Base-by-base conservation (phyloP, 2,888 invertebrate species). In the Tetranychus truncatus region DNA sequence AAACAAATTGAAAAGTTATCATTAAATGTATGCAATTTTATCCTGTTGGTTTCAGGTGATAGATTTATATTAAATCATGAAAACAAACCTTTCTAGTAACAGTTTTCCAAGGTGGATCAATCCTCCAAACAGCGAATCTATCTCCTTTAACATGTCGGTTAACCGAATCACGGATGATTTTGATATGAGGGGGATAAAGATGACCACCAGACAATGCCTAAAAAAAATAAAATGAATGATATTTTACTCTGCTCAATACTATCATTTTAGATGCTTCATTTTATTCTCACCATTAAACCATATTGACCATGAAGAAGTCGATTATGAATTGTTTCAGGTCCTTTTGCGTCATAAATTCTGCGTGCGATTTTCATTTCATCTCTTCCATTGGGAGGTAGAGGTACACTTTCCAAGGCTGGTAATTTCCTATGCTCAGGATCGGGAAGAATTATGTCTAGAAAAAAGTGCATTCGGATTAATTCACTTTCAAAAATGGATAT, bases 101-200 rank as follows among this genome's bases (percentile, higher is more conserved):
- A 0, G 97, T 91, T 81, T 96, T 94, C 97, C 97, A 99, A 0
- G 96, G 95, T 0, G 92, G 85, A 80, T 94, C 93, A 0, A 99
- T 85, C 80, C 99, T 86, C 95, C 96, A 99, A 46, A 92, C 85
- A 0, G 95, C 93, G 86, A 96, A 99, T 89, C 91, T 92, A 80
- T 88, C 87, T 78, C 86, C 87, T 80, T 95, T 89, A 81, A 97
- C 86, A 80, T 89, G 89, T 73, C 90, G 86, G 75, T 90, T 89
- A 45, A 96, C 83, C 1, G 86, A 84, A 66, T 89, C 83, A 81
- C 97, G 88, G 45, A 92, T 86, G 89, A 92, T 89, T 85, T 97
- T 95, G 82, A 91, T 89, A 83, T 96, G 95, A 71, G 89, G 88
- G 82, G 86, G 86, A 76, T 86, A 86, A 79, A 97, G 80, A 78